A percentile compares a stretch with the other conserved stretches of the same genome.
Evolutionary conservation across 2,888 invertebrate species (phyloP).

Genomic region (Sphaerophoria rueppellii): DNA sequence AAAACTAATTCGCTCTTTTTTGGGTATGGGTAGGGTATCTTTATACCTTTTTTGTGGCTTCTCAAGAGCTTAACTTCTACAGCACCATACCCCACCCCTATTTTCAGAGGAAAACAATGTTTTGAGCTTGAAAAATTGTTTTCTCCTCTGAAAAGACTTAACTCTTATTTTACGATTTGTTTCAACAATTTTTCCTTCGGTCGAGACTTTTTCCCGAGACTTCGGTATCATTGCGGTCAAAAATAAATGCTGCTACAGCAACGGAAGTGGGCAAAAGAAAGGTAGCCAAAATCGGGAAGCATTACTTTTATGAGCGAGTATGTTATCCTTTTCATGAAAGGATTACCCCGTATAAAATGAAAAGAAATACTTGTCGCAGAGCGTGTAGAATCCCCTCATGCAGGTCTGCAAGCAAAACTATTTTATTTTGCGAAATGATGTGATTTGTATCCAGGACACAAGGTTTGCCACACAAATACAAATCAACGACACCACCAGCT

Average conservation of each 20-base stretch:
- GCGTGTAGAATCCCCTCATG: neutral
- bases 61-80: constrained; percentile 17
- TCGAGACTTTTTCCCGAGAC: neutral
- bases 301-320: constrained; percentile 37
- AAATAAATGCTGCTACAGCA: constrained; percentile 54
- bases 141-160: constrained; percentile 17
- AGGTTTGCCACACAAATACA: constrained; percentile 4
- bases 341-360: constrained; percentile 59
- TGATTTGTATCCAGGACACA: constrained; percentile 55
- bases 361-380: constrained; percentile 47
- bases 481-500: neutral
- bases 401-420: constrained; percentile 47
- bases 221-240: constrained; percentile 65
- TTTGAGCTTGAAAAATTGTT: constrained; percentile 55
- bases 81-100: constrained; percentile 41
- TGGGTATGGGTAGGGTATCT: constrained; percentile 30
- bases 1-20: constrained; percentile 61
- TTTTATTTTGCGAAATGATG: constrained; percentile 59
- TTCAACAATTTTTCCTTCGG: constrained; percentile 60
- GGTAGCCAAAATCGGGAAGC: constrained; percentile 20
- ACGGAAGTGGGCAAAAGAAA: constrained; percentile 14
- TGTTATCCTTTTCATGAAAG: constrained; percentile 59
- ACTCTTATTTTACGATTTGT: constrained; percentile 69
- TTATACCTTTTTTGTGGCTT: constrained; percentile 2
- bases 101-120: constrained; percentile 45